A percentile compares a stretch with the other conserved stretches of the same genome.
Evolutionary conservation across 2,797 vertebrate genomes (phyloP).

Genomic region (Gila robusta): DNA sequence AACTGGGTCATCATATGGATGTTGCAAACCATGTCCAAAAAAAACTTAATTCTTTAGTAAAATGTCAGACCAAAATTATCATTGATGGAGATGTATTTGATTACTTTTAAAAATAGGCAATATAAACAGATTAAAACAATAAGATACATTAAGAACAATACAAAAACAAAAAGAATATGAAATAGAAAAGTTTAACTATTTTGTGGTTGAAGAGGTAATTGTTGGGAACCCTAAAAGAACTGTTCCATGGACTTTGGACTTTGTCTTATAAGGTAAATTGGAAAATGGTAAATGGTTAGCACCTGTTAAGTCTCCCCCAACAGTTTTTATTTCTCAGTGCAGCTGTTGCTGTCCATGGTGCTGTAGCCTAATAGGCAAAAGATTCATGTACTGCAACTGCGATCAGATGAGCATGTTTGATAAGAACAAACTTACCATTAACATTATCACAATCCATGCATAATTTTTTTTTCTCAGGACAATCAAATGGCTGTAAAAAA

Average conservation of each 20-base stretch:
- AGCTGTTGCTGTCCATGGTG: conserved; percentile 55
- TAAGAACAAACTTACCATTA: background rate
- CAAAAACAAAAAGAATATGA: background rate
- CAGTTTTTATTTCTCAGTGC: background rate
- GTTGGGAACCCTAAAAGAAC: background rate
- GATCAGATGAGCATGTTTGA: background rate
- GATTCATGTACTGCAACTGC: background rate
- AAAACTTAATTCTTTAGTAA: background rate
- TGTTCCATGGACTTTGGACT: no score
- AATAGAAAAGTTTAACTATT: background rate
- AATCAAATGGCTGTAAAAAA: background rate
- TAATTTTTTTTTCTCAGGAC: background rate
- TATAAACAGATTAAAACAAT: background rate
- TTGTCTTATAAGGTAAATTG: background rate
- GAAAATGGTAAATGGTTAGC: background rate
- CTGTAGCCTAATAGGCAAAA: background rate
- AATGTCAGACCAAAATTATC: background rate
- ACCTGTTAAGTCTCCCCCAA: background rate
- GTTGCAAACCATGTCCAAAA: background rate
- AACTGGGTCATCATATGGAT: background rate
- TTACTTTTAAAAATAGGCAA: background rate
- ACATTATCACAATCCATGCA: background rate
- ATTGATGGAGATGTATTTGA: background rate
- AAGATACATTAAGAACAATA: background rate
- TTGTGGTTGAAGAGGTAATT: background rate